Percentiles rank a stretch among this genome's conserved stretches.
These are phyloP conservation scores for Caenorhabditis imperialis DNA, from an alignment of 2,888 invertebrate species.

Conservation along the genomic window DNA sequence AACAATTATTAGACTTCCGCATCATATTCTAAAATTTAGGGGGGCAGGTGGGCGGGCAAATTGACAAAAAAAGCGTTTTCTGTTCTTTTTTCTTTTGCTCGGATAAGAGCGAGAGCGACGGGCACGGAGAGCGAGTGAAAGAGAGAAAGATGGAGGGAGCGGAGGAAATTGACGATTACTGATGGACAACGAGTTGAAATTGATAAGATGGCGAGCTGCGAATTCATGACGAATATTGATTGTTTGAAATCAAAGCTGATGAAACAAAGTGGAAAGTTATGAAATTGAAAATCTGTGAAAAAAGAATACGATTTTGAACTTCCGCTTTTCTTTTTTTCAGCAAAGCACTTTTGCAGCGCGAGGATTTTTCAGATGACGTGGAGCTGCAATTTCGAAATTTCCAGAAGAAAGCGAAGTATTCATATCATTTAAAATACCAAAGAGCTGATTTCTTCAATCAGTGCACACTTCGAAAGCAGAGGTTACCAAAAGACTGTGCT, in stretches of 20 bases:
- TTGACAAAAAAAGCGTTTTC: slow-evolving; percentile 4
- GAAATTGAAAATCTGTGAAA: too few species aligned
- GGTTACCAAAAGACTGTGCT: too few species aligned
- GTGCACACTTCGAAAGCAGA: too few species aligned
- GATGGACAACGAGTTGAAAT: slow-evolving; percentile 55
- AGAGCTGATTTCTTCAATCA: too few species aligned
- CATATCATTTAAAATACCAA: too few species aligned
- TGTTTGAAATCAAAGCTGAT: background rate
- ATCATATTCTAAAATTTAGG: slow-evolving; percentile 17
- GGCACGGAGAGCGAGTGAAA: slow-evolving; percentile 10
- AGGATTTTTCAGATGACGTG: too few species aligned
- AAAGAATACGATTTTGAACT: too few species aligned
- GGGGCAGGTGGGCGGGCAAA: too few species aligned
- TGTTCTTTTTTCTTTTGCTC: slow-evolving; percentile 5
- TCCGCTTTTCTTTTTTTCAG: background rate
- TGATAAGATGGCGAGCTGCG: slow-evolving; percentile 62
- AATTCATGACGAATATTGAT: slow-evolving; percentile 19
- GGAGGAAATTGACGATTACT: slow-evolving; percentile 25
- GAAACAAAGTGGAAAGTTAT: background rate
- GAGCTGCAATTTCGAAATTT: too few species aligned
- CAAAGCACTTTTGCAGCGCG: background rate
- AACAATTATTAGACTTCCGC: slow-evolving; percentile 58
- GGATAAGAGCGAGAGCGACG: slow-evolving; percentile 5
- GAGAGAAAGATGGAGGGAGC: slow-evolving; percentile 22
- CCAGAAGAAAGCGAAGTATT: too few species aligned